Evolutionary conservation across 2,888 invertebrate genomes (phyloP).

Genomic region (Pristionchus maxplancki): DNA sequence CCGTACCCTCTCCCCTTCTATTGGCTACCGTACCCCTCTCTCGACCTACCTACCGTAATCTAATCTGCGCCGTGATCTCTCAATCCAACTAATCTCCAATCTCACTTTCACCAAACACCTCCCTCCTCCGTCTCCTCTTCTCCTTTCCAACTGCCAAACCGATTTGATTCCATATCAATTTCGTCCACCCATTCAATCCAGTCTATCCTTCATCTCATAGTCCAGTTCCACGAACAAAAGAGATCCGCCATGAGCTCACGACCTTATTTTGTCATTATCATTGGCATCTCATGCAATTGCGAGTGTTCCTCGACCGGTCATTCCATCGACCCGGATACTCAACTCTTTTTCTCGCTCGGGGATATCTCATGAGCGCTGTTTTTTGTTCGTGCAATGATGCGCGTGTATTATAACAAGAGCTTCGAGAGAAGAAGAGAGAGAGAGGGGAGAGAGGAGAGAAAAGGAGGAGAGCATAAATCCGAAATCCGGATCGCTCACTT

Average conservation of each 20-base stretch:
- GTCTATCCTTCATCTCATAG: constrained; percentile 22
- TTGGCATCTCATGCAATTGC: background rate
- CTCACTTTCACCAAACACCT: constrained; percentile 46
- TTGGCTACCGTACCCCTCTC: background rate
- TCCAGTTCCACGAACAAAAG: constrained; percentile 42
- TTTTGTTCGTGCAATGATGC: constrained; percentile 46
- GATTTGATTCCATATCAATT: constrained; percentile 49
- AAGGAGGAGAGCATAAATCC: constrained; percentile 29
- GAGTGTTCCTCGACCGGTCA: background rate
- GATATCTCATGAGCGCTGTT: background rate
- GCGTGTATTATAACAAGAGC: constrained; percentile 40
- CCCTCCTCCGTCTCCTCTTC: background rate
- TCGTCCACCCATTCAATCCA: constrained; percentile 37
- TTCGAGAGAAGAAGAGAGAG: background rate
- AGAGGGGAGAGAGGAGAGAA: background rate
- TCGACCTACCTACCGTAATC: constrained; percentile 37
- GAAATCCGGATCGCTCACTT: constrained; percentile 47
- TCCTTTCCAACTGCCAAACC: constrained; percentile 37
- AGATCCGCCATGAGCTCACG: background rate
- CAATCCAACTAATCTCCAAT: constrained; percentile 42
- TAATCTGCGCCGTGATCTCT: background rate
- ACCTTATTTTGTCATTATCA: constrained; percentile 14
- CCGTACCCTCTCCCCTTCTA: too few species aligned
- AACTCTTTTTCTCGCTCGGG: background rate
- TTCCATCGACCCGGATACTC: background rate